A percentile compares a stretch with the other conserved stretches of the same genome.
These are phyloP conservation scores for Sphenopsis melanotis DNA, from an alignment of 2,797 vertebrate genomes.

Conservation along the genomic window DNA sequence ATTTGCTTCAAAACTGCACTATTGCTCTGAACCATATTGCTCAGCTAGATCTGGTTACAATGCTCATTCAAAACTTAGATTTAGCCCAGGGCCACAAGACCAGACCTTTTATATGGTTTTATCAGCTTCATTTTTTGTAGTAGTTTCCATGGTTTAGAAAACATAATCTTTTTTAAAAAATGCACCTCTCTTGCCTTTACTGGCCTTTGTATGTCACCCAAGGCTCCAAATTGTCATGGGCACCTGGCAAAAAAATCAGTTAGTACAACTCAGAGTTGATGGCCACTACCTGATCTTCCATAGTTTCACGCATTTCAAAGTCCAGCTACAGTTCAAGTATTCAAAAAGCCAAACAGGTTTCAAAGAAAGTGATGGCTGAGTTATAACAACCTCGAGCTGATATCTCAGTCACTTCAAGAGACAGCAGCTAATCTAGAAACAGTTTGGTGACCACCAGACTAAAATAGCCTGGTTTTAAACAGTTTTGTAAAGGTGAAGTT, in stretches of 20 bases:
- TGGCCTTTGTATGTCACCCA: background rate
- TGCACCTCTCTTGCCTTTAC: background rate
- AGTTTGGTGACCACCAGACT: background rate
- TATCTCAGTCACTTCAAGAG: background rate
- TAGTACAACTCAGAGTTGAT: background rate
- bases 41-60: background rate
- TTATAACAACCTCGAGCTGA: background rate
- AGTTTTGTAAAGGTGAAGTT: background rate
- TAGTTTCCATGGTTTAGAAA: background rate
- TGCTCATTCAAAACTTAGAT: background rate
- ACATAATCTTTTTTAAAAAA: accelerated
- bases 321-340: background rate
- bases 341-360: background rate
- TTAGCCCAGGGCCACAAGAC: background rate
- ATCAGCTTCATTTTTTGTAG: background rate
- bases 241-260: background rate
- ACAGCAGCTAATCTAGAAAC: background rate
- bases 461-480: background rate
- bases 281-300: background rate
- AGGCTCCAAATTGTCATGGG: background rate
- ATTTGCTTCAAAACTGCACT: background rate
- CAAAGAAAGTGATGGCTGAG: background rate
- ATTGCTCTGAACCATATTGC: background rate
- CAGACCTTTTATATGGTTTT: background rate
- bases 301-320: background rate